A percentile compares a stretch with the other conserved stretches of the same genome.
Conservation (phyloP, 2,888 invertebrate species). For the Stenoptilia bipunctidactyla region DNA sequence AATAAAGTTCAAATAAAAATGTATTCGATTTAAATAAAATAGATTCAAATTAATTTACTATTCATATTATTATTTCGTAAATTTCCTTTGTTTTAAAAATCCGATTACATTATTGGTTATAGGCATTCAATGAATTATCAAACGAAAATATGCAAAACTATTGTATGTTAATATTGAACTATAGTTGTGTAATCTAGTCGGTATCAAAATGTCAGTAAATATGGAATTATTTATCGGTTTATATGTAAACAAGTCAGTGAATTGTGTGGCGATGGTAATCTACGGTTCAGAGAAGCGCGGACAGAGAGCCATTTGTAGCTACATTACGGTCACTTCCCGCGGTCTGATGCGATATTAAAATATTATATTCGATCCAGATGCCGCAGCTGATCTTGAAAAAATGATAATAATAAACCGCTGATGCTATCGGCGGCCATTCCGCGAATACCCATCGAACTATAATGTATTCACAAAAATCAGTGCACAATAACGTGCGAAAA, state of each 20-base stretch:
- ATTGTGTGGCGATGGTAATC: conserved; percentile 50
- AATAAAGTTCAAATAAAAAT: not conserved
- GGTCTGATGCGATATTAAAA: conserved; percentile 45
- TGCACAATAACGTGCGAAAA: conserved; percentile 14
- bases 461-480: conserved; percentile 8
- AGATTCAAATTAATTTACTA: no score
- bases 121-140: conserved; percentile 14
- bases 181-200: conserved; percentile 21
- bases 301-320: conserved; percentile 50
- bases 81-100: conserved; percentile 2
- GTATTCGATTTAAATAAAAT: no score
- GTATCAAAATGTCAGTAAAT: conserved; percentile 6
- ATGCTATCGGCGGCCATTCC: not conserved
- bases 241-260: conserved; percentile 16
- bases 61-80: conserved; percentile 4
- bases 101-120: not conserved
- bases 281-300: conserved; percentile 52
- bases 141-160: conserved; percentile 23
- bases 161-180: conserved; percentile 31
- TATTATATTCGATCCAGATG: conserved; percentile 55
- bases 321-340: conserved; percentile 40
- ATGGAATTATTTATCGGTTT: conserved; percentile 33
- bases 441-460: not conserved
- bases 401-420: no score
- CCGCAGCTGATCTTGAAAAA: conserved; percentile 8